These are phyloP conservation scores for Tauraco hartlaubi DNA, from an alignment of 2,797 vertebrate genomes.

Conservation along the genomic window DNA sequence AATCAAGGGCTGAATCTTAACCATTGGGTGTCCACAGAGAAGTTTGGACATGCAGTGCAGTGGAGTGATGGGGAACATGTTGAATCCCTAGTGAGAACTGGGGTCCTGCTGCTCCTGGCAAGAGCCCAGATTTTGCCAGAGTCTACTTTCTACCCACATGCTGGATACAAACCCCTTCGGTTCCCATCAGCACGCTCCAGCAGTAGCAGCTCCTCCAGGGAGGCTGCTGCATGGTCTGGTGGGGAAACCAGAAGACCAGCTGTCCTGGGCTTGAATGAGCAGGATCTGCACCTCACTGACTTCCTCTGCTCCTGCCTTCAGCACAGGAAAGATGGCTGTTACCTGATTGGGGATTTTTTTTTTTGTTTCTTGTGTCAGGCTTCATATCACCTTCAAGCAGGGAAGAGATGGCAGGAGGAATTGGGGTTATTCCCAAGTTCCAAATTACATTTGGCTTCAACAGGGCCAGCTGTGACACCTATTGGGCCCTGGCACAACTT, in stretches of 20 bases:
- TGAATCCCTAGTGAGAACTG: background rate
- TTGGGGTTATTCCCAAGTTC: background rate
- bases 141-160: background rate
- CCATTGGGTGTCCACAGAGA: no score
- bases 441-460: background rate
- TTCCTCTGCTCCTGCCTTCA: background rate
- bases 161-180: background rate
- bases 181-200: background rate
- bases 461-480: background rate
- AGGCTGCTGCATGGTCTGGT: background rate
- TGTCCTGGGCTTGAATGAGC: background rate
- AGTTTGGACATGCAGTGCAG: background rate
- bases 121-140: background rate
- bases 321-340: background rate
- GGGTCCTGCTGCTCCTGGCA: background rate
- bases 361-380: background rate
- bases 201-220: background rate
- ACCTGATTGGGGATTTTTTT: fast-evolving
- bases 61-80: background rate
- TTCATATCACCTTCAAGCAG: background rate
- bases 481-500: background rate
- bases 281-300: background rate
- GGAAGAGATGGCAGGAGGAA: background rate
- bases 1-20: background rate
- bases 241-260: background rate